These are phyloP conservation scores for Agrotis exclamationis DNA, from an alignment of 2,888 invertebrate genomes.

Conservation along the genomic window DNA sequence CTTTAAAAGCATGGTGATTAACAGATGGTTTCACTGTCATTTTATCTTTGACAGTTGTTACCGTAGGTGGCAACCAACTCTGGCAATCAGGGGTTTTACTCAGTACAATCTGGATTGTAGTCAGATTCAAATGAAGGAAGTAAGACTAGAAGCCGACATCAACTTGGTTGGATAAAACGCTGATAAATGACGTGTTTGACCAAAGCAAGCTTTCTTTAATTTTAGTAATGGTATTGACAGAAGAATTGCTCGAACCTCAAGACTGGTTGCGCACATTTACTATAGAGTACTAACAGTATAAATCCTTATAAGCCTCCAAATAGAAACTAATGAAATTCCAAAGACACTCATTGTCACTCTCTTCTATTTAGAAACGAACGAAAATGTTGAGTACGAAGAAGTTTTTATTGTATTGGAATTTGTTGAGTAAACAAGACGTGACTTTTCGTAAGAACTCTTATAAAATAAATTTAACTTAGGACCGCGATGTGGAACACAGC, in stretches of 20 bases:
- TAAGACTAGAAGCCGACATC: too few relatives aligned
- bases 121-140: too few relatives aligned
- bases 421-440: constrained; percentile 25
- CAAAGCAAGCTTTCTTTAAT: not conserved
- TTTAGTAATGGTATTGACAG: too few relatives aligned
- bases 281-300: constrained; percentile 3
- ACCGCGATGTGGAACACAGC: not conserved
- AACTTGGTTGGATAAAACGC: too few relatives aligned
- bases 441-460: not conserved
- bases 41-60: too few relatives aligned
- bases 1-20: too few relatives aligned
- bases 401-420: not conserved
- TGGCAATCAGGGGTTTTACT: too few relatives aligned
- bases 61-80: too few relatives aligned
- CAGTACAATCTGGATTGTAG: too few relatives aligned
- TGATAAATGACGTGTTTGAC: not conserved
- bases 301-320: not conserved
- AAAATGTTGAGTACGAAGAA: constrained; percentile 21
- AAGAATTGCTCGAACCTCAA: not conserved
- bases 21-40: too few relatives aligned
- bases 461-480: constrained; percentile 8
- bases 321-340: constrained; percentile 15
- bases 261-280: not conserved
- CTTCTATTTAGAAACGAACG: constrained; percentile 26
- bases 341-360: not conserved